Base-by-base conservation (phyloP, 2,113 vertebrate genomes). In the Paradoxurus hermaphroditus region DNA sequence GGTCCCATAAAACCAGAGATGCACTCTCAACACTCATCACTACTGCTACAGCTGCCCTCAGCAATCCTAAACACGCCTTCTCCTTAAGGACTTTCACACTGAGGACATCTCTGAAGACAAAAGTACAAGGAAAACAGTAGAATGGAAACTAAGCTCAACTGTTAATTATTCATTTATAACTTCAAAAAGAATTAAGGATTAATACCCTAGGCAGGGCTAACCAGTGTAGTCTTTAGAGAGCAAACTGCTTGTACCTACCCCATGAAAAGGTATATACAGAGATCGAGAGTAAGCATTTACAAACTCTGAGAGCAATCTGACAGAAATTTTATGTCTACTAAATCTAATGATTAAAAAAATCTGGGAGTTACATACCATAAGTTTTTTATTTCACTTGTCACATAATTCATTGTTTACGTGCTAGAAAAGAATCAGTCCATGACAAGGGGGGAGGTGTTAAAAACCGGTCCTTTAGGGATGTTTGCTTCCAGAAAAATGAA, bases 351-450 rank as follows among this genome's bases (percentile, higher is more conserved):
- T 29, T 77, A 16, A 18, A 75, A 46, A 89, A 56, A 7, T 31
- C 2, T 36, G 18, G 14, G 29, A 96, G 67, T n/a, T 90, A 31
- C 13, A 91, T 87, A 83, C 1, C 44, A 5, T 39, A 95, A 31
- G 36, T 11, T 84, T 78, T 90, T 51, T 39, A 88, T 36, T 87
- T 92, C 53, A 44, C 21, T 85, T 75, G 92, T 39, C 65, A 92
- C 29, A 4, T 34, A 93, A 72, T 78, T 87, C 67, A 87, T 83
- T 82, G 41, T 89, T 94, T 39, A 95, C 27, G 68, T 27, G 46
- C 83, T 89, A 89, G 59, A 56, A 94, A 92, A 97, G 83, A 75
- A 82, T 39, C 85, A 94, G 44, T 2, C 63, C 6, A 75, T n/a
- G 46, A 86, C 59, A 82, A 75, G 72, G n/a, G 23, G 4, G 41